phyloP scores from a whole-genome alignment of 2,797 vertebrate genomes.

The Brotogeris chrysoptera region DNA sequence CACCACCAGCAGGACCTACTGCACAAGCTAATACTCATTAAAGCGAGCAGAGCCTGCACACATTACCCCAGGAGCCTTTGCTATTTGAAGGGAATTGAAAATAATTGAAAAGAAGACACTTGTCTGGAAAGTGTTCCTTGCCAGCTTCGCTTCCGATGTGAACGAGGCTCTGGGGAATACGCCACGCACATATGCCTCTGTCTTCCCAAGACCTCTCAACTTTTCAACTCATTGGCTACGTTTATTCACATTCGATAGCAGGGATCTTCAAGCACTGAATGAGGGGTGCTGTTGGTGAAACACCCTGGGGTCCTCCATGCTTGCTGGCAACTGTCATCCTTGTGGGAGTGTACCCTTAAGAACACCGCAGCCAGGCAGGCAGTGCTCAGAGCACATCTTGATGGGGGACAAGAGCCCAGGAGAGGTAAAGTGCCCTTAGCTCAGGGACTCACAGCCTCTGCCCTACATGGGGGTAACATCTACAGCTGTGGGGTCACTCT shows the following conservation, averaged over 20 bases:
- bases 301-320: not conserved
- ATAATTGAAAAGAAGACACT: slow-evolving; percentile 24
- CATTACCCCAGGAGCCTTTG: not conserved
- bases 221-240: not conserved
- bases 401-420: not conserved
- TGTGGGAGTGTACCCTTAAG: not conserved
- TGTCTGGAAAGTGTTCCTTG: slow-evolving; percentile 25
- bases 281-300: not conserved
- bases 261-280: not conserved
- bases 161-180: not conserved
- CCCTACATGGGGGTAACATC: not conserved
- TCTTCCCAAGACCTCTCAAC: not conserved
- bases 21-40: not conserved
- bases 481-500: not conserved
- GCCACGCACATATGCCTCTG: not conserved
- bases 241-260: not conserved
- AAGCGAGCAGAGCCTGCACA: not conserved
- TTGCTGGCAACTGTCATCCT: not conserved
- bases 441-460: not conserved
- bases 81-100: not conserved
- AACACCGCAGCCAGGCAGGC: not conserved
- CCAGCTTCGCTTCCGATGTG: not conserved
- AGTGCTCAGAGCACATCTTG: not conserved
- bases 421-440: not conserved
- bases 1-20: not conserved